These are phyloP conservation scores for Spilosoma lubricipeda DNA, from an alignment of 2,888 invertebrate species.

Conservation along the genomic window DNA sequence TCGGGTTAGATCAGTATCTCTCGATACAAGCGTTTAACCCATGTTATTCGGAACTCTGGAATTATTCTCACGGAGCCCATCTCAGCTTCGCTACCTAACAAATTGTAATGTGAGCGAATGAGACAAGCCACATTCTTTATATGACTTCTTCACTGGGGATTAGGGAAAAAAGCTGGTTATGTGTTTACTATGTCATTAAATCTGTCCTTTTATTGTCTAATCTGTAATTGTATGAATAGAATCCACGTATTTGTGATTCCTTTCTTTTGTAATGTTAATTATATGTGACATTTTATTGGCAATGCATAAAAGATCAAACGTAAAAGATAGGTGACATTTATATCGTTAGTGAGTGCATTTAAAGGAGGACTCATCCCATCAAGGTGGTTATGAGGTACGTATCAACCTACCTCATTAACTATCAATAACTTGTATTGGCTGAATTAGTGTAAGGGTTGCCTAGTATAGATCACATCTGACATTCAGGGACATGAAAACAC, in stretches of 20 bases:
- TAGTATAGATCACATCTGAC: constrained; percentile 57
- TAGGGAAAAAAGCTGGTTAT: constrained; percentile 46
- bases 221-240: not conserved
- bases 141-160: constrained; percentile 46
- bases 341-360: constrained; percentile 36
- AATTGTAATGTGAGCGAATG: constrained; percentile 76
- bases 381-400: constrained; percentile 12
- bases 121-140: constrained; percentile 60
- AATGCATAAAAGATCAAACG: constrained; percentile 10
- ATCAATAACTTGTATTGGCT: constrained; percentile 31
- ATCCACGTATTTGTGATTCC: not conserved
- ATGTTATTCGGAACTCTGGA: constrained; percentile 82
- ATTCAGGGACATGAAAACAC: constrained; percentile 54
- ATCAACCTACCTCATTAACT: constrained; percentile 44
- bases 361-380: constrained; percentile 33
- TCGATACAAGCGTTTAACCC: constrained; percentile 85
- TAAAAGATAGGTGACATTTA: constrained; percentile 18
- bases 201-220: constrained; percentile 33
- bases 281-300: not conserved
- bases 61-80: constrained; percentile 80
- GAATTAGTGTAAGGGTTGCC: constrained; percentile 18
- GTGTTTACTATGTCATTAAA: constrained; percentile 41
- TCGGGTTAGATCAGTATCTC: constrained; percentile 84
- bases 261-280: not conserved
- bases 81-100: constrained; percentile 70